Base-by-base conservation (phyloP, 2,797 vertebrate genomes). In the Pseudomugil tenellus region DNA sequence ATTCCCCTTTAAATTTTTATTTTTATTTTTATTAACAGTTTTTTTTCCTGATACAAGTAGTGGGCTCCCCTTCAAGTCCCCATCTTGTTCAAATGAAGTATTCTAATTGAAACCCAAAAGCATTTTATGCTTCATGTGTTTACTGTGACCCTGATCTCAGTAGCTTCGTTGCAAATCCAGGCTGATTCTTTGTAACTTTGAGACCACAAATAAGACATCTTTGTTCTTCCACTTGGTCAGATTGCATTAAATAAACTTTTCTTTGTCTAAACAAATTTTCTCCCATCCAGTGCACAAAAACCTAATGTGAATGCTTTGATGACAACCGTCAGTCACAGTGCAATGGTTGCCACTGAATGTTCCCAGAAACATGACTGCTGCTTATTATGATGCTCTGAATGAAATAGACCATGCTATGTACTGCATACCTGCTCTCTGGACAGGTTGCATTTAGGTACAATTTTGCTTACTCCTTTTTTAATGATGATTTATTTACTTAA, bases 241-340 rank as follows among this genome's bases (percentile, higher is more conserved):
- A 55, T 57, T 37, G 58, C 55, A 70, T 61, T 21, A 77, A 60
- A 77, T 35, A 61, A 64, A 79, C 16, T n/a, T 46, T 46, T 21
- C n/a, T 56, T 82, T 58, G 67, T 83, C 71, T 72, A 39, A 77
- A 64, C 39, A 41, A 11, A 52, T 79, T 23, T 76, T 32, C 0
- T 68, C 48, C 32, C 12, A 58, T 67, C 28, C 16, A 49, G 2
- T 12, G 35, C 35, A 31, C 52, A 63, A 26, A 65, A 57, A 63
- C 25, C 52, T 37, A 26, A 72, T 51, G 37, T 29, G 58, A 68
- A 60, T 39, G 16, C n/a, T n/a, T n/a, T n/a, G n/a, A n/a, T n/a
- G n/a, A n/a, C n/a, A n/a, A n/a, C n/a, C n/a, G n/a, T n/a, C n/a
- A n/a, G n/a, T n/a, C n/a, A n/a, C n/a, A n/a, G n/a, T n/a, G n/a